A percentile compares a stretch with the other conserved stretches of the same genome.
Conservation (phyloP, 2,888 invertebrate genomes). For the Folsomia manolachei region DNA sequence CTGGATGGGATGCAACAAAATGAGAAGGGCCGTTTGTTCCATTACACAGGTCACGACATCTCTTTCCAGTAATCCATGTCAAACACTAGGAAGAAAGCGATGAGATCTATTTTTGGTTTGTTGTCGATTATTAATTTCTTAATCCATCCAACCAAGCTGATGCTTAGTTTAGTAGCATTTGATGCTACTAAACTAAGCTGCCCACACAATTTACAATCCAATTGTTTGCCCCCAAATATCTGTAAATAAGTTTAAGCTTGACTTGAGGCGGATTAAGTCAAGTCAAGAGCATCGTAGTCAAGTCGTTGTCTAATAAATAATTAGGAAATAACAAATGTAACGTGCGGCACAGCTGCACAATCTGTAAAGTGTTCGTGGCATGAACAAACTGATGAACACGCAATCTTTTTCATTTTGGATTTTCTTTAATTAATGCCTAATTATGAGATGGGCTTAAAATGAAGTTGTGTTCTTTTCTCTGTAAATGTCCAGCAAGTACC, state of each 20-base stretch:
- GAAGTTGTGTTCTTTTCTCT: too few species aligned
- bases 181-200: too few species aligned
- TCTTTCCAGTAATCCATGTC: neutral
- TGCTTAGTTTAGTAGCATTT: too few species aligned
- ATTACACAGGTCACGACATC: neutral
- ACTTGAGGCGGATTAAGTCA: neutral
- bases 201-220: neutral
- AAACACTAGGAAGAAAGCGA: neutral
- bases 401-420: too few species aligned
- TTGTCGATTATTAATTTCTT: neutral
- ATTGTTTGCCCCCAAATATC: neutral
- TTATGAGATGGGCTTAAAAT: too few species aligned
- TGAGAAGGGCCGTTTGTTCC: neutral
- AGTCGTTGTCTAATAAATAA: neutral
- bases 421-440: too few species aligned
- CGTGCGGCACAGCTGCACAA: neutral
- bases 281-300: neutral
- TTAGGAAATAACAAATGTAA: neutral
- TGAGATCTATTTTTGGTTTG: neutral
- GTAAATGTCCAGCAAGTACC: too few species aligned
- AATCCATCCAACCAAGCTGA: too few species aligned
- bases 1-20: neutral
- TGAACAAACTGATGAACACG: neutral
- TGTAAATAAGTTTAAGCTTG: neutral
- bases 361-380: neutral